Evolutionary conservation across 37 sponge, comb jelly and placozoan genomes (phyloP), one percentile per base, ranked within the genome.

Genomic region (Hexactinellida sp.): DNA sequence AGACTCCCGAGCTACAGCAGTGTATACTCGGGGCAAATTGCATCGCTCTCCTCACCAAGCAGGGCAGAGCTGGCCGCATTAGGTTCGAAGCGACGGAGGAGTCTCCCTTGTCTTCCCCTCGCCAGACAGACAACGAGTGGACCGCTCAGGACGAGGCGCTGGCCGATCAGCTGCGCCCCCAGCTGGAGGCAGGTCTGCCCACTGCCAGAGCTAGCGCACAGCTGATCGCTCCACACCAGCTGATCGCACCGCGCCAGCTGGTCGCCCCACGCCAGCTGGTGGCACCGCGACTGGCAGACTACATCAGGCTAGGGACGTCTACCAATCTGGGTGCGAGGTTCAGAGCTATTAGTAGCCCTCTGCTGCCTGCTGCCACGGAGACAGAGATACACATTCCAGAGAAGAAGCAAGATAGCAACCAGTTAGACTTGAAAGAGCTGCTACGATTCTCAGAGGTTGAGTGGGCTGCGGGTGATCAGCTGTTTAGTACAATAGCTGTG

Each of bases 401-500:
- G 9, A 47, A 47, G 9, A 9, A 19, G 16, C 9, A 16, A 47
- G 52, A 47, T 47, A 47, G 9, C 16, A 47, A 47, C 52, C 13
- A 16, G 16, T 16, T 47, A 16, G 16, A 82, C 82, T 83, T 54
- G 23, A 36, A 9, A 32, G 37, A 10, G 25, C 24, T 85, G 83
- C 16, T 38, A 23, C 24, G 3, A 21, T 23, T 83, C 3, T 85
- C 37, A 54, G 37, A 71, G 38, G 86, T 87, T 21, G 84, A 54
- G 5, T 52, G 36, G 54, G 52, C 37, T 36, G 0, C 5, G 41
- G 37, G 36, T 3, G 85, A 21, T 51, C 83, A 52, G 24, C 38
- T 35, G 25, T 94, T 94, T 55, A 63, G 54, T 85, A 54, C 52
- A 3, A 88, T 94, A 25, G 88, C 92, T 37, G 89, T 85, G 10